phyloP scores from a whole-genome alignment of 2,797 vertebrate genomes.

The Platalea minor region DNA sequence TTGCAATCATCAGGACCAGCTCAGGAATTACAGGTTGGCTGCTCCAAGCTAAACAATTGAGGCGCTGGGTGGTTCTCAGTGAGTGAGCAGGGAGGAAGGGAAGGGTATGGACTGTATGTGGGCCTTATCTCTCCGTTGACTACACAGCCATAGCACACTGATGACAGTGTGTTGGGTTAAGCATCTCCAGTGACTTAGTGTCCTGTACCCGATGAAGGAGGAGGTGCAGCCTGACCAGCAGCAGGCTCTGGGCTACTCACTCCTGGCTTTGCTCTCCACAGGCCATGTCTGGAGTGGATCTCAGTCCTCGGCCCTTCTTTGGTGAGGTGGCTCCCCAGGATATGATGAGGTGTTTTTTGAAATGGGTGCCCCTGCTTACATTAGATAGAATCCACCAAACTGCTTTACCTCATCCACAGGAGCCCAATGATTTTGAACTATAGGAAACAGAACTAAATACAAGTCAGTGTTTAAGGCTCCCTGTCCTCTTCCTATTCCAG shows the following conservation, averaged over 20 bases:
- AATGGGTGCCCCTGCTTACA: not conserved
- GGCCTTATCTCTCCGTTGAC: not conserved
- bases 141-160: not conserved
- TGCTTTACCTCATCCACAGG: not conserved
- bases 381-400: not conserved
- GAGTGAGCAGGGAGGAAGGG: not conserved
- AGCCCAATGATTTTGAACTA: not conserved
- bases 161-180: not conserved
- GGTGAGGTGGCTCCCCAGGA: not conserved
- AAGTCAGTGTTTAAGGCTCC: not conserved
- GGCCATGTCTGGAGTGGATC: not conserved
- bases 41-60: not conserved
- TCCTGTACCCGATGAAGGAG: not conserved
- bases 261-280: not conserved
- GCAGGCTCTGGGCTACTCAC: not conserved
- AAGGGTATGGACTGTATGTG: not conserved
- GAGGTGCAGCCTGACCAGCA: not conserved
- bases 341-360: not conserved
- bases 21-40: not conserved
- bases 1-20: not conserved
- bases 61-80: not conserved
- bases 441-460: not conserved
- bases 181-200: not conserved
- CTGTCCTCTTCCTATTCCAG: not conserved
- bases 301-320: not conserved